phyloP scores from a whole-genome alignment of 2,797 vertebrate species.

The Malurus splendens region DNA sequence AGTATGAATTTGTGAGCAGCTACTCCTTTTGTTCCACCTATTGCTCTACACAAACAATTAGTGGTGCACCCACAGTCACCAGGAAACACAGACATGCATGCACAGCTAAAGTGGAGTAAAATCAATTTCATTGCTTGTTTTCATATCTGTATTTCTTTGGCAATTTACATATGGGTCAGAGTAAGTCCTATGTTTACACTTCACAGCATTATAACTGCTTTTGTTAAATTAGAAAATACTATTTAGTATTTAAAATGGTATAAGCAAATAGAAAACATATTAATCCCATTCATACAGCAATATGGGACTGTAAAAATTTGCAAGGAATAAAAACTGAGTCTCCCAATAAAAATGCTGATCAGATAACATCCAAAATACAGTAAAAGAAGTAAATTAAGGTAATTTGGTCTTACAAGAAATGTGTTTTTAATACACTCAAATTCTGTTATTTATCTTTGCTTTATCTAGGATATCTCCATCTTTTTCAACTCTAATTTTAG shows the following conservation, averaged over 20 bases:
- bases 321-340: background rate
- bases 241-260: background rate
- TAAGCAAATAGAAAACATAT: background rate
- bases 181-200: background rate
- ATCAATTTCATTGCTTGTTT: accelerated
- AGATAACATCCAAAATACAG: background rate
- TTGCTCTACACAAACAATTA: background rate
- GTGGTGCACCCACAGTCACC: background rate
- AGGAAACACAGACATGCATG: background rate
- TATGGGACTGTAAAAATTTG: background rate
- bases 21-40: background rate
- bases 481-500: background rate
- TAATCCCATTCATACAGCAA: background rate
- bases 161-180: background rate
- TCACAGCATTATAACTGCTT: background rate
- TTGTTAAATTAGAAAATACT: background rate
- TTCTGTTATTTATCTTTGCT: background rate
- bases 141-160: background rate
- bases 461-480: background rate
- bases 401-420: background rate
- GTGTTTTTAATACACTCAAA: background rate
- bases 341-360: background rate
- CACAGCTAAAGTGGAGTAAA: background rate
- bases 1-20: background rate
- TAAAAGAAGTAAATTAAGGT: background rate